These are phyloP conservation scores for Arvicola amphibius DNA, from an alignment of 2,797 vertebrate genomes.

Conservation along the genomic window DNA sequence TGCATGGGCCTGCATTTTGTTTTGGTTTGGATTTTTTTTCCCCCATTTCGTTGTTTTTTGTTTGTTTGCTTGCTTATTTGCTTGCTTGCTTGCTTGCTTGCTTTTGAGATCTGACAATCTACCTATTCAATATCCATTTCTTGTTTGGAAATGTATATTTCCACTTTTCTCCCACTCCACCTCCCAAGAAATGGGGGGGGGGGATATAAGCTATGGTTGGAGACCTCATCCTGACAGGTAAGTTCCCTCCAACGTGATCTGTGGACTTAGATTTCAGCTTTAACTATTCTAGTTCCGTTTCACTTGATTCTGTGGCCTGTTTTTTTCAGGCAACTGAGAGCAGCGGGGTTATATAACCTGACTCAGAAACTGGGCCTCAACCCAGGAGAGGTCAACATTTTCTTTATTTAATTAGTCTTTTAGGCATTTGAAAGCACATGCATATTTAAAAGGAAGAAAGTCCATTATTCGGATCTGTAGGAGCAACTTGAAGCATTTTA, in stretches of 20 bases:
- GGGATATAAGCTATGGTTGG: conserved; percentile 62
- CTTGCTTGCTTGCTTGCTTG: neutral
- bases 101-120: conserved; percentile 23
- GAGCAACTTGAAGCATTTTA: neutral
- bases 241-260: conserved; percentile 77
- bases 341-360: conserved; percentile 40
- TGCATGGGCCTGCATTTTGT: conserved; percentile 77
- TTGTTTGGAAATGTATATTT: neutral
- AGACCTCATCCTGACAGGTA: conserved; percentile 72
- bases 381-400: conserved; percentile 68
- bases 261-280: conserved; percentile 72
- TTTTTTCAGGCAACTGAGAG: conserved; percentile 53
- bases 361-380: conserved; percentile 49
- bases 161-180: neutral
- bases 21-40: conserved; percentile 2
- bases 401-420: conserved; percentile 78
- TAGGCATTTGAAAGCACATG: conserved; percentile 31
- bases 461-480: neutral
- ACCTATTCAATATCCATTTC: neutral
- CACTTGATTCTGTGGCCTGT: conserved; percentile 75
- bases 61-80: neutral
- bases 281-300: conserved; percentile 78
- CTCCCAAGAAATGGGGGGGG: no score
- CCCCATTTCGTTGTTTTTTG: neutral
- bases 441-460: conserved; percentile 31